Evolutionary conservation across 2,113 vertebrate genomes (phyloP), one percentile per base, ranked within the genome.

Genomic region (Sander vitreus): DNA sequence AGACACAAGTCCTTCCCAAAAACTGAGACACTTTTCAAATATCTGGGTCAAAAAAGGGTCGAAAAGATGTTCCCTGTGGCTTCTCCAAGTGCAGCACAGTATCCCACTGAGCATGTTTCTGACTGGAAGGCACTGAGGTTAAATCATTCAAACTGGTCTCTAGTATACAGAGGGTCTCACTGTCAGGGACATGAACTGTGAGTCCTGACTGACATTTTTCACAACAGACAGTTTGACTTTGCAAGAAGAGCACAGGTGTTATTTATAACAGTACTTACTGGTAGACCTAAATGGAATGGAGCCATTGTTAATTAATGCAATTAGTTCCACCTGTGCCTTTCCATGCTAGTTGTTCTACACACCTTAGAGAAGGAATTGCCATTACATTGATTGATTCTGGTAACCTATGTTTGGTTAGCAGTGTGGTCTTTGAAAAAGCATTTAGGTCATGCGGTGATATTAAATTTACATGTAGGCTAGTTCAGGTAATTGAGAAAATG

Each of bases 101-200:
- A 36, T 43, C 53, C 18, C 33, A 10, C 36, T 21, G 33, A 43
- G n/a, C 19, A 33, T 39, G 25, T 51, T 33, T 64, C 15, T 6
- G 16, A 51, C 45, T 43, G 15, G 65, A 39, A 19, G 36, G 39
- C 55, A 53, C 11, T 9, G 19, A 65, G 9, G 59, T 33, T 23
- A 47, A 23, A 54, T 72, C 67, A 62, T 62, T 45, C 70, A 69
- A 65, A 45, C 10, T 43, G 45, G 48, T 25, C 43, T 47, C 39
- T 48, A 58, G 39, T 18, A 4, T 47, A 55, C 43, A 33, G 69
- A 15, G 25, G 9, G 15, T 27, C 27, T 54, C 51, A 50, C 21
- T 45, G 21, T 21, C 72, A 63, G 39, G 58, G 39, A 55, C 30
- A 21, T 19, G 11, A 54, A 45, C 23, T 45, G 16, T n/a, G 10